phyloP scores from a whole-genome alignment of 1,140 invertebrate species.

The Forficula auricularia region DNA sequence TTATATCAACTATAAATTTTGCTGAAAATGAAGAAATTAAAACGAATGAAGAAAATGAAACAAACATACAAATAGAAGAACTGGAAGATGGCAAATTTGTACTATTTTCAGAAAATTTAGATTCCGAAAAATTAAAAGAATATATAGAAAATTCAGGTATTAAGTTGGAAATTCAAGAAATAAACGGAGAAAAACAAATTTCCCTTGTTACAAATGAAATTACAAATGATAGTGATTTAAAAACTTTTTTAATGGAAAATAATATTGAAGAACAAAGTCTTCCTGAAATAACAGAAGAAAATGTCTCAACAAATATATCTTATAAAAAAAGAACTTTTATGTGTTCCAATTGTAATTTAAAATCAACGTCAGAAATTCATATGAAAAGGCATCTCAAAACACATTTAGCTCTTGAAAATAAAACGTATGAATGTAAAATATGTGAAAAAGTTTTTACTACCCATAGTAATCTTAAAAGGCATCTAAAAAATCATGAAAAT shows the following conservation, averaged over 20 bases:
- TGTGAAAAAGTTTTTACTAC: constrained; percentile 8
- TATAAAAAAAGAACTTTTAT: constrained; percentile 4
- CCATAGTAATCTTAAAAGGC: constrained; percentile 5
- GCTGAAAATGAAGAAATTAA: too few species aligned
- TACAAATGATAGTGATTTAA: not conserved
- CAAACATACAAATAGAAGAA: too few species aligned
- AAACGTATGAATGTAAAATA: constrained; percentile 9
- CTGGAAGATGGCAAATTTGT: too few species aligned
- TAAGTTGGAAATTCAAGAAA: too few species aligned
- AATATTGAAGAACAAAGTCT: not conserved
- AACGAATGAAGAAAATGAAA: too few species aligned
- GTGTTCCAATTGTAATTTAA: constrained; percentile 8
- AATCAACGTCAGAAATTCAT: not conserved
- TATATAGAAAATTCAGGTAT: too few species aligned
- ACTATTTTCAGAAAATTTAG: too few species aligned
- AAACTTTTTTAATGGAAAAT: not conserved
- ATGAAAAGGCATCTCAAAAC: constrained; percentile 9
- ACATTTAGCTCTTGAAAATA: constrained; percentile 7
- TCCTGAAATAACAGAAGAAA: constrained; percentile 1
- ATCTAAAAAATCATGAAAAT: constrained; percentile 4
- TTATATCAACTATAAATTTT: too few species aligned
- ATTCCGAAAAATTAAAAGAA: too few species aligned
- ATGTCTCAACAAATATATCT: not conserved
- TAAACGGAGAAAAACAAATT: too few species aligned
- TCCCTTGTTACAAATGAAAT: too few species aligned